phyloP scores from a whole-genome alignment of 2,797 vertebrate genomes.

The Synaphobranchus kaupii region DNA sequence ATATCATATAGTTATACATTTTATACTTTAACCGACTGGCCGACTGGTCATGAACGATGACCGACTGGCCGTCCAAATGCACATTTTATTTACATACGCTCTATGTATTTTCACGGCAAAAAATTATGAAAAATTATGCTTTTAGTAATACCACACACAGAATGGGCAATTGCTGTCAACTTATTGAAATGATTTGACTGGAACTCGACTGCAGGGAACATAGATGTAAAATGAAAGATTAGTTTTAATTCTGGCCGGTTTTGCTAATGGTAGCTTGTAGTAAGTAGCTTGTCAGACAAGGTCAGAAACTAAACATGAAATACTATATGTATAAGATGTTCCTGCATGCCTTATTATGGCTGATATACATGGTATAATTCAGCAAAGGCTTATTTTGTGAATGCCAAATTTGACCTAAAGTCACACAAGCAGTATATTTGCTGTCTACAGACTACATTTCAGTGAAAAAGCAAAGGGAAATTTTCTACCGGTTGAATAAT shows the following conservation, averaged over 20 bases:
- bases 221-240: background rate
- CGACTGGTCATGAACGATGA: no score
- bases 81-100: background rate
- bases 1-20: background rate
- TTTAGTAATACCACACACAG: background rate
- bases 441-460: background rate
- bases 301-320: background rate
- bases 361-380: background rate
- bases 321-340: background rate
- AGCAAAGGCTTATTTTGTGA: background rate
- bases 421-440: background rate
- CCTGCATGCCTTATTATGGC: background rate
- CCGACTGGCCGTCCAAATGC: background rate
- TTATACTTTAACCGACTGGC: background rate
- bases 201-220: background rate
- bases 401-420: background rate
- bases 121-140: background rate
- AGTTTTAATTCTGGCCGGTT: background rate
- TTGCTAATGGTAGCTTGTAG: background rate
- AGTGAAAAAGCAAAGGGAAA: background rate
- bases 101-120: background rate
- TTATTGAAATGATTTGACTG: background rate
- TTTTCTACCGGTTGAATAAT: background rate
- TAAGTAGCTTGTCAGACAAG: background rate
- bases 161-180: background rate